Conservation (phyloP, 1,140 invertebrate genomes). For the Anthonomus grandis region DNA sequence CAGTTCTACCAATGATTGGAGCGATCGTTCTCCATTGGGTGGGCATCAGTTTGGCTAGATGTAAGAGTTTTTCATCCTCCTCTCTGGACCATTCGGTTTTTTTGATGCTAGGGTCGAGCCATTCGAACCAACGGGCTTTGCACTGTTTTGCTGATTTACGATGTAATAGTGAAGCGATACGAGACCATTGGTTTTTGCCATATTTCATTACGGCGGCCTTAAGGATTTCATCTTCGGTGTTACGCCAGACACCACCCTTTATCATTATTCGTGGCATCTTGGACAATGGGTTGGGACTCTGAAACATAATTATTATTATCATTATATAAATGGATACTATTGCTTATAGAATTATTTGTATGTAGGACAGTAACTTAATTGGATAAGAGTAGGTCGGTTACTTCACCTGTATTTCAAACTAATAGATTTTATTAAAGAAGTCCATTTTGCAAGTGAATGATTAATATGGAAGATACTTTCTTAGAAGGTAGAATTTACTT, state of each 20-base stretch:
- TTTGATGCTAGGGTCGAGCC: constrained; percentile 99
- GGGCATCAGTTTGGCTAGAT: constrained; percentile 98
- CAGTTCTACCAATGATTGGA: constrained; percentile 96
- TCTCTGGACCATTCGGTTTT: constrained; percentile 99
- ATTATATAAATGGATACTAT: too few species aligned
- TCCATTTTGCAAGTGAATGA: too few species aligned
- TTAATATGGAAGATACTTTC: too few species aligned
- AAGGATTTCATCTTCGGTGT: constrained; percentile 99
- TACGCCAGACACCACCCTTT: constrained; percentile 99
- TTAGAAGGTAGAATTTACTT: too few species aligned
- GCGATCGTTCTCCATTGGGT: constrained; percentile 99
- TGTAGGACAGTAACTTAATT: too few species aligned
- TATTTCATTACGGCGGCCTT: constrained; percentile 99
- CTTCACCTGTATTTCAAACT: too few species aligned
- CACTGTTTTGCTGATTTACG: constrained; percentile 99
- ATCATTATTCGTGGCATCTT: constrained; percentile 99
- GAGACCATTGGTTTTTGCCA: constrained; percentile 99
- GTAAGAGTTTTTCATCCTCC: constrained; percentile 97
- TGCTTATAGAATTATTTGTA: too few species aligned
- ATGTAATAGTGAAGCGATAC: constrained; percentile 97
- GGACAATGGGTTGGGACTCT: too few species aligned
- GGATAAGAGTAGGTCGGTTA: too few species aligned
- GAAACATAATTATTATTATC: too few species aligned
- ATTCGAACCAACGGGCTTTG: constrained; percentile 99
- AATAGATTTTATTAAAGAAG: too few species aligned